Evolutionary conservation across 2,888 invertebrate genomes (phyloP), one percentile per base, ranked within the genome.

Genomic region (Rhogogaster chlorosoma): DNA sequence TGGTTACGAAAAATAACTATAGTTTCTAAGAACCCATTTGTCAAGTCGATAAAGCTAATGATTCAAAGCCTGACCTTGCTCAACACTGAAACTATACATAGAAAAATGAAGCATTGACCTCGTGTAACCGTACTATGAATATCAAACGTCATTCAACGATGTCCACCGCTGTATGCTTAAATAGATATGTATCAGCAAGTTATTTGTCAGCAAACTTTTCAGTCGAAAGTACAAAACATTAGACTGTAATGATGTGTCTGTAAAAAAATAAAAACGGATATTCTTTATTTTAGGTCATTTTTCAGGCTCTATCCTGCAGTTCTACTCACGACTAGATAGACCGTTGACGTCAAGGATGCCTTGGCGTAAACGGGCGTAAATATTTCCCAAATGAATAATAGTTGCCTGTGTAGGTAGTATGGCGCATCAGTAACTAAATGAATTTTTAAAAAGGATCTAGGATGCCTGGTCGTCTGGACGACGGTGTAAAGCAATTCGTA

Each of bases 391-490:
- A n/a, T 77, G n/a, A 77, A 77, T 32, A 77, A 77, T 53, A 32
- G 53, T 29, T 15, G 10, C n/a, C 9, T 1, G 77, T 77, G 18
- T 53, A 4, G 38, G 38, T 38, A 77, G 10, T 53, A 2, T n/a
- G 45, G 53, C 77, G 53, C 53, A 49, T 77, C 77, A 77, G 77
- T 29, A 77, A 29, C 53, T 32, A 38, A 10, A 53, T 77, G 32
- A 49, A 77, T 77, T 53, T 77, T 77, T 77, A 49, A 77, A 77
- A 53, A 77, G 29, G 29, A 49, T 22, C 75, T 38, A 22, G 71
- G 45, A 42, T 12, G n/a, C 42, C 12, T 10, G 75, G 45, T 45
- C 45, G 29, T 10, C 53, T 29, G 53, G 32, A 77, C 77, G 75
- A 49, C 75, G 77, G 45, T 77, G 29, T 77, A 77, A 53, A 29